Conservation (phyloP, 2,888 invertebrate genomes). For the Polydesmus complanatus region DNA sequence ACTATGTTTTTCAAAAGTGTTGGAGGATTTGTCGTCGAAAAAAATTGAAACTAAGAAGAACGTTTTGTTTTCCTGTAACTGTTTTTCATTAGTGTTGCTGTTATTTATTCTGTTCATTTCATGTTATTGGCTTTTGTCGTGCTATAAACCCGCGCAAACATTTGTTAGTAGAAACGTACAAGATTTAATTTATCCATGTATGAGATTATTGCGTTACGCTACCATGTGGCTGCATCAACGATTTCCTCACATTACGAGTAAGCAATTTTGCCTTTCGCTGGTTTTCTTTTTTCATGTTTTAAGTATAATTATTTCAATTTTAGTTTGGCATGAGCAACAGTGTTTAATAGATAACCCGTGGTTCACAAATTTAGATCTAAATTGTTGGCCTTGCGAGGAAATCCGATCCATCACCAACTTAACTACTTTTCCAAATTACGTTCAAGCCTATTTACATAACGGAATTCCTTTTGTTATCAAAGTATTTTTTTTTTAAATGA, state of each 20-base stretch:
- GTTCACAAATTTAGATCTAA: slow-evolving; percentile 64
- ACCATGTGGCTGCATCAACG: slow-evolving; percentile 60
- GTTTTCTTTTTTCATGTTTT: neutral
- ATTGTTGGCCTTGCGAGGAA: slow-evolving; percentile 67
- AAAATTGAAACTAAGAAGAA: neutral
- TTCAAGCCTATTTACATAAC: slow-evolving; percentile 36
- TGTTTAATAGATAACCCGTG: slow-evolving; percentile 71
- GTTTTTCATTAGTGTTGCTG: neutral
- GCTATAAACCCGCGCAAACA: slow-evolving; percentile 50
- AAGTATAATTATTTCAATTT: slow-evolving; percentile 26
- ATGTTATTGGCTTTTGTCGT: slow-evolving; percentile 36
- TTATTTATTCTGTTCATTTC: slow-evolving; percentile 1
- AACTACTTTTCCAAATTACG: slow-evolving; percentile 41
- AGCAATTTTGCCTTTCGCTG: slow-evolving; percentile 20
- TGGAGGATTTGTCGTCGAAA: neutral
- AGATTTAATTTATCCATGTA: slow-evolving; percentile 64
- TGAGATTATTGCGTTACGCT: slow-evolving; percentile 54
- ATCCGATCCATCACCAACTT: slow-evolving; percentile 53
- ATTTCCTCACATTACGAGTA: slow-evolving; percentile 60
- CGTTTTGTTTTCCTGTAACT: neutral
- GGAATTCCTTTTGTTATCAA: slow-evolving; percentile 44
- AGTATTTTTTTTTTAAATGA: slow-evolving; percentile 26
- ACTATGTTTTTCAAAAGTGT: slow-evolving; percentile 7
- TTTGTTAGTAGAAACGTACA: slow-evolving; percentile 56
- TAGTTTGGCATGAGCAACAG: slow-evolving; percentile 69